phyloP scores from a whole-genome alignment of 2,888 invertebrate genomes.

The Lamellibrachia satsuma region DNA sequence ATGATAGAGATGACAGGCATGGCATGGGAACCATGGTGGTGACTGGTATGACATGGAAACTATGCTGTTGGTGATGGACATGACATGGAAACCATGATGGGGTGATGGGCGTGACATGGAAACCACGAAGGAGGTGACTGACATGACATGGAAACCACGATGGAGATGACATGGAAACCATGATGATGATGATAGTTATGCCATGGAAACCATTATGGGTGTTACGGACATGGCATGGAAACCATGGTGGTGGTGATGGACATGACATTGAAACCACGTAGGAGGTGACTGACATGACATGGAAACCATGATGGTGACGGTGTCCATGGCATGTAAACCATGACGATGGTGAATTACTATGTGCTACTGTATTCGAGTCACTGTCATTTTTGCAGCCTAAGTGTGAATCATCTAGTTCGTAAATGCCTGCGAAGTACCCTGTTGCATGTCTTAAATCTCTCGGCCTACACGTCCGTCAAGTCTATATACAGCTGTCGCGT shows the following conservation, averaged over 20 bases:
- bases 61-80: not conserved
- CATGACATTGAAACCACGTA: not conserved
- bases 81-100: not conserved
- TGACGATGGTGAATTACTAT: not conserved
- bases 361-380: not conserved
- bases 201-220: too few relatives aligned
- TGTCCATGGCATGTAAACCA: not conserved
- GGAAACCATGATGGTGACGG: not conserved
- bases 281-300: not conserved
- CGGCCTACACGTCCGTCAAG: too few relatives aligned
- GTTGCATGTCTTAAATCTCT: too few relatives aligned
- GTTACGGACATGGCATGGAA: too few relatives aligned
- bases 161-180: too few relatives aligned
- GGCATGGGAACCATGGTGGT: not conserved
- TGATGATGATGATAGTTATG: too few relatives aligned
- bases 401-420: too few relatives aligned
- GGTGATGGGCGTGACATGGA: too few relatives aligned
- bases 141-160: too few relatives aligned
- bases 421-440: too few relatives aligned
- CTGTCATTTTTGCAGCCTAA: not conserved
- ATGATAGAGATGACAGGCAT: not conserved
- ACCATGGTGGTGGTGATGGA: not conserved
- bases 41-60: not conserved
- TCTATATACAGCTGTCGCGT: too few relatives aligned
- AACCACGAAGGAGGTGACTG: too few relatives aligned